Conservation (phyloP, 2,113 vertebrate species). For the Irena cyanogastra region DNA sequence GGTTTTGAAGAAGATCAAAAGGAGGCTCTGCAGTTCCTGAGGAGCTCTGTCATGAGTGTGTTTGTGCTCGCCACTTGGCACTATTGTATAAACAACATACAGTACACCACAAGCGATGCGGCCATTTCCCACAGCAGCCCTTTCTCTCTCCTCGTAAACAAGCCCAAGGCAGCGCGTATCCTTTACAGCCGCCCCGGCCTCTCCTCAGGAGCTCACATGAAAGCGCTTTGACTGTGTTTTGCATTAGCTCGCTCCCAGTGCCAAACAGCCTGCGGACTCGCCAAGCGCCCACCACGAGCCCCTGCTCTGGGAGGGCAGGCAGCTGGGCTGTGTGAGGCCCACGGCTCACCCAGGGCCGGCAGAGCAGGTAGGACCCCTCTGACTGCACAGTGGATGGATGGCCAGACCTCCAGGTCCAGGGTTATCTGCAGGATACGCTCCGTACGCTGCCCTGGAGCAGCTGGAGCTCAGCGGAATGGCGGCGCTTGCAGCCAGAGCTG, state of each 20-base stretch:
- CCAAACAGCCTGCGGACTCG: background rate
- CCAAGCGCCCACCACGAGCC: background rate
- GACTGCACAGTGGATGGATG: rapidly evolving
- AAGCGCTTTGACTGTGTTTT: conserved; percentile 23
- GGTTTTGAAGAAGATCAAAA: background rate
- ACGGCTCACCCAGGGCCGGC: rapidly evolving
- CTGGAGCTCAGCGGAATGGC: rapidly evolving
- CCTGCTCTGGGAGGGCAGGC: background rate
- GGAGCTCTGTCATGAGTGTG: background rate
- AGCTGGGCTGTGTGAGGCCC: background rate
- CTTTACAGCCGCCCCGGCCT: background rate
- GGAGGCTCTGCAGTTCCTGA: background rate
- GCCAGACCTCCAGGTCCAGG: rapidly evolving
- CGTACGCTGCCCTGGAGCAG: rapidly evolving
- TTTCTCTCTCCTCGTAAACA: conserved; percentile 10
- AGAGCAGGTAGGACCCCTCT: background rate
- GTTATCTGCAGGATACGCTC: rapidly evolving
- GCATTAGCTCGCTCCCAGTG: conserved; percentile 29
- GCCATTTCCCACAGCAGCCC: conserved; percentile 22
- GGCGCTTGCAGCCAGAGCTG: background rate
- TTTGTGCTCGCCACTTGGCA: background rate
- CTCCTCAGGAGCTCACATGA: conserved; percentile 55
- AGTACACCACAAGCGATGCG: background rate
- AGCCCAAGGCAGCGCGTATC: background rate
- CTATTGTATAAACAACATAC: background rate